These are phyloP conservation scores for Myotis myotis DNA, from an alignment of 2,797 vertebrate genomes.

Conservation along the genomic window DNA sequence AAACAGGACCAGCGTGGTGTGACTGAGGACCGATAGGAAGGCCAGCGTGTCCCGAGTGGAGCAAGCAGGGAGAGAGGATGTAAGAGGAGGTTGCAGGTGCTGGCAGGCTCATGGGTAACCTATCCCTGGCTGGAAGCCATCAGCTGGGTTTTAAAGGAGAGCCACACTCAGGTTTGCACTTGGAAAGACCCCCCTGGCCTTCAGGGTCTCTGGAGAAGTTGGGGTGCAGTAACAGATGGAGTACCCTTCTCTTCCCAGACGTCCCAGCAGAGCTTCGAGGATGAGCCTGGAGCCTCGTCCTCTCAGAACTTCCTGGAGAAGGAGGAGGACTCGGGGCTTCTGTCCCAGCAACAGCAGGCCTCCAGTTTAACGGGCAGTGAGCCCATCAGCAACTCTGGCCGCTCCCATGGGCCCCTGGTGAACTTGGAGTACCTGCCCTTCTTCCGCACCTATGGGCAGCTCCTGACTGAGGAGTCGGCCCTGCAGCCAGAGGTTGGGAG, in stretches of 20 bases:
- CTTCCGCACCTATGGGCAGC: slow-evolving; percentile 56
- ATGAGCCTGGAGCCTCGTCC: background rate
- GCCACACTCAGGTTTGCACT: background rate
- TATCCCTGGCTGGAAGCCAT: background rate
- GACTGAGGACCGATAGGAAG: background rate
- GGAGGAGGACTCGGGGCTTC: background rate
- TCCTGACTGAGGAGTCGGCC: background rate
- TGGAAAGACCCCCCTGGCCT: background rate
- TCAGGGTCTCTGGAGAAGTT: too few relatives aligned
- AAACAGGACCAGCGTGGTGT: background rate
- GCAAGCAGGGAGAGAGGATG: background rate
- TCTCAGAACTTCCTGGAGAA: background rate
- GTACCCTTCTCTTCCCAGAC: background rate
- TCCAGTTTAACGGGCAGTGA: background rate
- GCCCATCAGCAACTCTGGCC: background rate
- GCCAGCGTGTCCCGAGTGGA: rapidly evolving
- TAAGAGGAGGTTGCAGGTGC: background rate
- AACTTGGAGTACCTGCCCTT: slow-evolving; percentile 54
- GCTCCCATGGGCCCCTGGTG: background rate
- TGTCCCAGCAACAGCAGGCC: background rate
- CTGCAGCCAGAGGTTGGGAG: background rate
- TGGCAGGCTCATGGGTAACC: background rate
- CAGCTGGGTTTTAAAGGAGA: background rate
- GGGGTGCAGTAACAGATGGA: background rate
- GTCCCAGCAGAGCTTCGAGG: background rate